phyloP scores from a whole-genome alignment of 2,888 invertebrate species.

The Aricia artaxerxes region DNA sequence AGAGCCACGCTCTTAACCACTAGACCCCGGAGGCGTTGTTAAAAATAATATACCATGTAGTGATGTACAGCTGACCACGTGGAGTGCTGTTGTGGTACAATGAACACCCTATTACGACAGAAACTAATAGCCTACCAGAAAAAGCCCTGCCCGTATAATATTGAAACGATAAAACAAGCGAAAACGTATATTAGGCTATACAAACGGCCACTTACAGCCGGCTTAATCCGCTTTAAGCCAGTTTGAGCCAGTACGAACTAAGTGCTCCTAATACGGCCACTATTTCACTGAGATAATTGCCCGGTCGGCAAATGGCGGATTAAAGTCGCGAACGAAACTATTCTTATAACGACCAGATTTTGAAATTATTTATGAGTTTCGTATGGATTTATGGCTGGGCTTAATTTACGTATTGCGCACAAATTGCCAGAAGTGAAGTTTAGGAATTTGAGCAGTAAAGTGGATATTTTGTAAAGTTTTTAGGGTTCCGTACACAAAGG shows the following conservation, averaged over 20 bases:
- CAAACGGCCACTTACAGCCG: slow-evolving; percentile 62
- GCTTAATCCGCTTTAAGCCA: slow-evolving; percentile 67
- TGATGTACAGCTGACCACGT: no score
- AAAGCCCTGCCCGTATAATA: neutral
- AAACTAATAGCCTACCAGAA: neutral
- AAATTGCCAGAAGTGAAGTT: neutral
- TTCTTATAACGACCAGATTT: slow-evolving; percentile 46
- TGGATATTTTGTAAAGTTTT: neutral
- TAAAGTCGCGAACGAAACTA: slow-evolving; percentile 55
- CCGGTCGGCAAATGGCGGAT: slow-evolving; percentile 61
- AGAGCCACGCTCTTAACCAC: no score
- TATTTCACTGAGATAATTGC: slow-evolving; percentile 77
- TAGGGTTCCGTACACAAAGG: no score
- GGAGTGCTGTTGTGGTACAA: no score
- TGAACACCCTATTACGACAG: no score
- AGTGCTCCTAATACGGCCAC: slow-evolving; percentile 70
- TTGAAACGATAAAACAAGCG: slow-evolving; percentile 17
- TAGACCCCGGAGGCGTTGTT: no score
- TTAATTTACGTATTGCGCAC: neutral
- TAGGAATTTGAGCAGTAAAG: neutral
- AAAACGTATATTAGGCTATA: slow-evolving; percentile 50
- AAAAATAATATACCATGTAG: no score
- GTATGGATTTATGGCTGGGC: neutral
- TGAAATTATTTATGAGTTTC: slow-evolving; percentile 28
- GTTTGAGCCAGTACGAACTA: slow-evolving; percentile 61